Evolutionary conservation across 2,888 invertebrate species (phyloP).

Genomic region (Cheilosia grossa): DNA sequence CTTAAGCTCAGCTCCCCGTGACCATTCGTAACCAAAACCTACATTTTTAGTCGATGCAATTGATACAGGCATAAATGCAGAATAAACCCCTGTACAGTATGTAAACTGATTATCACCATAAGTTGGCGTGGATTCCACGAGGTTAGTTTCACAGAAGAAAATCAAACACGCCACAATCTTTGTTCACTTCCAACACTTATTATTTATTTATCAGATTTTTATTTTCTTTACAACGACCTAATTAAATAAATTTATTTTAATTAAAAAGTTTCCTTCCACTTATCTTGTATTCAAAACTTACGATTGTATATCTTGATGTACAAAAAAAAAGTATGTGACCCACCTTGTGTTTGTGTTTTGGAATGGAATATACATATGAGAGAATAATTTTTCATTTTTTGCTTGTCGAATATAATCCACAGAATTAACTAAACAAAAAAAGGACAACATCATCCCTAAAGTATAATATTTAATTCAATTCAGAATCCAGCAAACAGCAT

Average conservation of each 20-base stretch:
- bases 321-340: constrained; percentile 40
- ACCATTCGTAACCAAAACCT: too few species aligned
- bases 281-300: constrained; percentile 68
- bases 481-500: constrained; percentile 62
- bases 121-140: too few species aligned
- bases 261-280: constrained; percentile 56
- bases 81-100: too few species aligned
- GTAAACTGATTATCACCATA: too few species aligned
- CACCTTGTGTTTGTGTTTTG: constrained; percentile 55
- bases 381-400: constrained; percentile 52
- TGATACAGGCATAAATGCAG: too few species aligned
- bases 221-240: constrained; percentile 63
- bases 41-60: too few species aligned
- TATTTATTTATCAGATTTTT: constrained; percentile 33
- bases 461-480: constrained; percentile 80
- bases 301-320: constrained; percentile 60
- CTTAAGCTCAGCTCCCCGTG: too few species aligned
- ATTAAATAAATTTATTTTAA: constrained; percentile 53
- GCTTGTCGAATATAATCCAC: constrained; percentile 76
- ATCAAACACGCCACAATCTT: neutral
- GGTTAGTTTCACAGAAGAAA: neutral
- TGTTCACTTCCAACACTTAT: constrained; percentile 69
- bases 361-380: constrained; percentile 73
- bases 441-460: constrained; percentile 75
- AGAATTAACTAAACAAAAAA: constrained; percentile 71